A percentile compares a stretch with the other conserved stretches of the same genome.
Evolutionary conservation across 2,797 vertebrate genomes (phyloP).

Genomic region (Hyperoplus immaculatus): DNA sequence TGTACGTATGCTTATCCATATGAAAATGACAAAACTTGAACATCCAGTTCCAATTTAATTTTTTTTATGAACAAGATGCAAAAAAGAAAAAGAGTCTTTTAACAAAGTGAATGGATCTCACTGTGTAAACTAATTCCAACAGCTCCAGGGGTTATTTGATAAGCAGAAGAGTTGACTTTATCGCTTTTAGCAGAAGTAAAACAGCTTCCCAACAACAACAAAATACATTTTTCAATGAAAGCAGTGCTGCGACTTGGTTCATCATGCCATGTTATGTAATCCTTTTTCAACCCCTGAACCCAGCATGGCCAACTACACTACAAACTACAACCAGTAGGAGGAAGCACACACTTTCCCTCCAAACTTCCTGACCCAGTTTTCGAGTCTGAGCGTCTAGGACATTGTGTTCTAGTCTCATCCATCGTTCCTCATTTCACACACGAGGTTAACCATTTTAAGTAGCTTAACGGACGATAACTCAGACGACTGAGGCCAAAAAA

Average conservation of each 20-base stretch:
- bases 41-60: no score
- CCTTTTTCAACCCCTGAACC: neutral
- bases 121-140: neutral
- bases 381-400: slow-evolving; percentile 78
- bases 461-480: slow-evolving; percentile 62
- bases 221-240: neutral
- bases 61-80: neutral
- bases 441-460: slow-evolving; percentile 75
- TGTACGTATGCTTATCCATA: no score
- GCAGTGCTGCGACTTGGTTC: neutral
- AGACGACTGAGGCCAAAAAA: slow-evolving; percentile 51
- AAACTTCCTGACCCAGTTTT: slow-evolving; percentile 83
- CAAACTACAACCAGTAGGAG: slow-evolving; percentile 77
- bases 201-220: neutral
- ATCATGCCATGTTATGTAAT: neutral
- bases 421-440: slow-evolving; percentile 71
- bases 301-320: slow-evolving; percentile 48
- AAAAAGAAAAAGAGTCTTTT: neutral
- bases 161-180: neutral
- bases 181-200: neutral
- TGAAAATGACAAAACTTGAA: no score
- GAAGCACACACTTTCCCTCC: slow-evolving; percentile 74
- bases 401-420: slow-evolving; percentile 84
- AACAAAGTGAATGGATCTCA: neutral
- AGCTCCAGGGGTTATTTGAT: neutral